phyloP scores from a whole-genome alignment of 2,797 vertebrate genomes.

The Gymnothorax reevesii region DNA sequence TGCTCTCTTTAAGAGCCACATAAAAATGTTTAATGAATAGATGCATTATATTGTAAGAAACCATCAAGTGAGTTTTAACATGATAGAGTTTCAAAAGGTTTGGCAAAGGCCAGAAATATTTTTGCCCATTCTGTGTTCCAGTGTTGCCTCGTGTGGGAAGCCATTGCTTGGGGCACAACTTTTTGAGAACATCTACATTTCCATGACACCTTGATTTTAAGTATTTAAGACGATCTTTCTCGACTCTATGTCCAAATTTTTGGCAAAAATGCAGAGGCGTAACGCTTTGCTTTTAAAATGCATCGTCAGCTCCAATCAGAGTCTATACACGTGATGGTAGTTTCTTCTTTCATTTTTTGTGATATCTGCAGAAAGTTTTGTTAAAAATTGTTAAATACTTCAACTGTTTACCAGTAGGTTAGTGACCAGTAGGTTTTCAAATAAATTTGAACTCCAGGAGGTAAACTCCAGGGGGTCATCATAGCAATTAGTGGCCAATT shows the following conservation, averaged over 20 bases:
- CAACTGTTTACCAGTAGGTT: conserved; percentile 55
- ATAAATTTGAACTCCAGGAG: conserved; percentile 83
- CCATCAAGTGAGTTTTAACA: not conserved
- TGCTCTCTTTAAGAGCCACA: not conserved
- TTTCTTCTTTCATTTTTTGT: not conserved
- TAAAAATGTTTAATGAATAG: not conserved
- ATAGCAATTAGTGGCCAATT: too few species aligned
- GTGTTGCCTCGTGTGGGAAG: not conserved
- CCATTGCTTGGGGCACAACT: not conserved
- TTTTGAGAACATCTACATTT: not conserved
- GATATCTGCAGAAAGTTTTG: not conserved
- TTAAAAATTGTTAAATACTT: not conserved
- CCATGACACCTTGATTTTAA: not conserved
- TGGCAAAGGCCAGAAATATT: not conserved
- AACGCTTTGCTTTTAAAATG: not conserved
- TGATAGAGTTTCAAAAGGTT: not conserved
- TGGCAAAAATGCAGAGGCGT: not conserved
- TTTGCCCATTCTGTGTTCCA: not conserved
- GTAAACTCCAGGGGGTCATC: conserved; percentile 64
- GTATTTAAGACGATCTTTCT: not conserved
- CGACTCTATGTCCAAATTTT: not conserved
- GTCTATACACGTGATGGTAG: not conserved
- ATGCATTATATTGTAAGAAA: not conserved
- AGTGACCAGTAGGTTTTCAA: conserved; percentile 79
- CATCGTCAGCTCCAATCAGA: not conserved